These are phyloP conservation scores for Linhomoeus sp. DNA, from an alignment of 2,888 invertebrate species.

Conservation along the genomic window DNA sequence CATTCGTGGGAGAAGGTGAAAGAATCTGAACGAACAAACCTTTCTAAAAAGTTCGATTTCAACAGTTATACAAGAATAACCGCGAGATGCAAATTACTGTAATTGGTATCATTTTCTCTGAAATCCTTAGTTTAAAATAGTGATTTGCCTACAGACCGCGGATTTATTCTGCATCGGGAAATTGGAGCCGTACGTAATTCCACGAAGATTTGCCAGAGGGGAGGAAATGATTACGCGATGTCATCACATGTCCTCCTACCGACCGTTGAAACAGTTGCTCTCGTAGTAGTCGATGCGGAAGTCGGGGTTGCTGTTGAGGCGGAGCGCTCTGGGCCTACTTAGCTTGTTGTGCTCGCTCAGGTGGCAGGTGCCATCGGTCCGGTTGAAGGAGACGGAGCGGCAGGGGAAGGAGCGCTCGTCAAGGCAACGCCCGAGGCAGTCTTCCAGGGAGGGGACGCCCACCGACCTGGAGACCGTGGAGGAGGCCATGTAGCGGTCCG, in stretches of 20 bases:
- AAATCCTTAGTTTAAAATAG: too few species aligned
- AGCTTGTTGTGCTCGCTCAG: constrained; percentile 23
- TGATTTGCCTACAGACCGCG: too few species aligned
- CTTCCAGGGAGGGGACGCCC: not conserved
- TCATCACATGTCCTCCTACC: too few species aligned
- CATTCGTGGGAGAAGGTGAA: constrained; percentile 23
- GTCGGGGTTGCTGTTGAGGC: constrained; percentile 27
- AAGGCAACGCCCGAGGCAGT: constrained; percentile 3
- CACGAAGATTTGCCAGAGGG: too few species aligned
- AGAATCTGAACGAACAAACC: constrained; percentile 17
- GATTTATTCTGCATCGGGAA: too few species aligned
- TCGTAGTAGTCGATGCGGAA: constrained; percentile 27
- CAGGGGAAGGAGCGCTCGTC: constrained; percentile 13
- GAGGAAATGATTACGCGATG: too few species aligned
- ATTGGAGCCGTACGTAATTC: too few species aligned
- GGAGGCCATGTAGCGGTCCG: constrained; percentile 24
- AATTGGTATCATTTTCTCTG: too few species aligned
- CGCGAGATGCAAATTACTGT: too few species aligned
- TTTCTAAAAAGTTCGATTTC: too few species aligned
- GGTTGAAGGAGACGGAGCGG: constrained; percentile 24
- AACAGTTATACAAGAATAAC: too few species aligned
- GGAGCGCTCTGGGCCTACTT: constrained; percentile 20
- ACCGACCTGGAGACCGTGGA: constrained; percentile 10
- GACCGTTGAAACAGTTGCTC: constrained; percentile 26
- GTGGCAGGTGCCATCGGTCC: constrained; percentile 18